Conservation (phyloP, 2,888 invertebrate species). For the Chesias legatella region DNA sequence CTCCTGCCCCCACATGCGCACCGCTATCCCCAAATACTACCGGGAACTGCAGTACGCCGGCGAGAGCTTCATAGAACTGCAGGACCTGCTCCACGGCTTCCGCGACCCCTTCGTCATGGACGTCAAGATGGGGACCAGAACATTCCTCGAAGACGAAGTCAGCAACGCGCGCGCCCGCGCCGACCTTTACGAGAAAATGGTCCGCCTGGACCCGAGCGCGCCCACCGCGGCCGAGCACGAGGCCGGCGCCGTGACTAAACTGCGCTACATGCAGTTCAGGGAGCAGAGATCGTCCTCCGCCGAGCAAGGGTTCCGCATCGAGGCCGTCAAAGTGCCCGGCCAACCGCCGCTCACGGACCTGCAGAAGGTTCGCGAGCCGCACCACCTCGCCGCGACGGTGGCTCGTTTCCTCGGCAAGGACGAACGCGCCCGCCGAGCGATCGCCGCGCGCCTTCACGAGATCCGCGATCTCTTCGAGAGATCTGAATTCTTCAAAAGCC, state of each 20-base stretch:
- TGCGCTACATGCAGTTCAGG: conserved; percentile 97
- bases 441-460: conserved; percentile 87
- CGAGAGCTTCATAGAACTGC: conserved; percentile 95
- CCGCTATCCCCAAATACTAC: conserved; percentile 91
- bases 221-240: conserved; percentile 92
- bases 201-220: conserved; percentile 91
- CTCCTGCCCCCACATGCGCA: conserved; percentile 85
- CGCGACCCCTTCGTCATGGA: conserved; percentile 97
- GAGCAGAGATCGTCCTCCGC: conserved; percentile 96
- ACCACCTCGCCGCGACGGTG: conserved; percentile 87
- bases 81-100: conserved; percentile 95
- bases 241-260: conserved; percentile 92
- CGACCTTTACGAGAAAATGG: conserved; percentile 98
- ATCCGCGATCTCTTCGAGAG: conserved; percentile 90
- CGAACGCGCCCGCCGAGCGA: conserved; percentile 83
- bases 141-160: conserved; percentile 97
- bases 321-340: conserved; percentile 94
- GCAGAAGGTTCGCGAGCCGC: conserved; percentile 90
- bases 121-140: conserved; percentile 97
- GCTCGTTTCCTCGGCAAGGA: conserved; percentile 86
- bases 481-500: conserved; percentile 90
- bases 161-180: conserved; percentile 89
- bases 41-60: conserved; percentile 89
- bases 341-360: conserved; percentile 91
- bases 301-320: conserved; percentile 96